These are phyloP conservation scores for Hylaeus anthracinus DNA, from an alignment of 1,140 invertebrate genomes.

Conservation along the genomic window DNA sequence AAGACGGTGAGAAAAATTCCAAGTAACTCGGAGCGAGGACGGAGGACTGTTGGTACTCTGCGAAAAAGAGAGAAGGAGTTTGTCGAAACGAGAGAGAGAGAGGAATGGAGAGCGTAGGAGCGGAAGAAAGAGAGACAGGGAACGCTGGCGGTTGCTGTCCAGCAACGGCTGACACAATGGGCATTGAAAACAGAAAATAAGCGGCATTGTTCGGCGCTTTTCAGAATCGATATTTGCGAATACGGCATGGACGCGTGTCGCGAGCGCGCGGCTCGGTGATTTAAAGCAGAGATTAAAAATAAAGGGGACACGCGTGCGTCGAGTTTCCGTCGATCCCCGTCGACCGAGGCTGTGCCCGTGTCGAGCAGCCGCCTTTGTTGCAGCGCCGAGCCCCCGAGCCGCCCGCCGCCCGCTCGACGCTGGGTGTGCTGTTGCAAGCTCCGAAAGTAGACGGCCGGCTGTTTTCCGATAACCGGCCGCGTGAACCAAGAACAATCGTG, in stretches of 20 bases:
- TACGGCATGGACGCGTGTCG: slow-evolving; percentile 75
- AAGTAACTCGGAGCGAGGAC: background rate
- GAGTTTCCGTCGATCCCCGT: slow-evolving; percentile 51
- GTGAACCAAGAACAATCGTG: slow-evolving; percentile 59
- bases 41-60: background rate
- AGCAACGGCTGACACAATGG: slow-evolving; percentile 74
- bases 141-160: slow-evolving; percentile 54
- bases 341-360: slow-evolving; percentile 29
- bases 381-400: background rate
- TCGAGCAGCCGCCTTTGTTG: slow-evolving; percentile 49
- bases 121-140: background rate
- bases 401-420: slow-evolving; percentile 1
- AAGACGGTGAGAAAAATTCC: background rate
- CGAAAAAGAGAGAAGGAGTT: background rate
- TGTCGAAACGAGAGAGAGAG: slow-evolving; percentile 24
- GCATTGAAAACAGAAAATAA: slow-evolving; percentile 80
- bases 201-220: slow-evolving; percentile 79
- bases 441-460: slow-evolving; percentile 51
- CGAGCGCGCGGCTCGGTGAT: slow-evolving; percentile 65
- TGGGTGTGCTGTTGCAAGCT: slow-evolving; percentile 23
- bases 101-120: slow-evolving; percentile 10
- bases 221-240: slow-evolving; percentile 81
- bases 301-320: slow-evolving; percentile 70
- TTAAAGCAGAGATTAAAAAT: slow-evolving; percentile 77
- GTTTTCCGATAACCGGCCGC: slow-evolving; percentile 52